Evolutionary conservation across 2,888 invertebrate genomes (phyloP).

Genomic region (Parnassius orleans): DNA sequence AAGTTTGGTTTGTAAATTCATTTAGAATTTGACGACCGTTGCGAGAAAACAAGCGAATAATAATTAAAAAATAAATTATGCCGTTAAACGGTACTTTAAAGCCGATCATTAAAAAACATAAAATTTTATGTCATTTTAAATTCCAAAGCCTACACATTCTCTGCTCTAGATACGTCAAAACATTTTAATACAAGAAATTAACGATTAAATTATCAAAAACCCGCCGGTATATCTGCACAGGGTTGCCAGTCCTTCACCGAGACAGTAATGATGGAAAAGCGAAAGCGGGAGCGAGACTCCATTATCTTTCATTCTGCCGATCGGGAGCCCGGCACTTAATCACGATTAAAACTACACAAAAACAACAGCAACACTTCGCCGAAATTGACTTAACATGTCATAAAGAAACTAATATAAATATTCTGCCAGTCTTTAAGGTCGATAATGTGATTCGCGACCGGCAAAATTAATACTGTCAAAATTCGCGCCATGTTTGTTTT

Average conservation of each 20-base stretch:
- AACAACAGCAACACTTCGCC: slow-evolving; percentile 37
- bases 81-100: slow-evolving; percentile 13
- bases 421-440: slow-evolving; percentile 29
- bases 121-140: slow-evolving; percentile 20
- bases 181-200: slow-evolving; percentile 16
- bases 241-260: slow-evolving; percentile 41
- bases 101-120: slow-evolving; percentile 10
- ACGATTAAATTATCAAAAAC: slow-evolving; percentile 28
- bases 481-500: slow-evolving; percentile 66
- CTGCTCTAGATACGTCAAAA: slow-evolving; percentile 27
- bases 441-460: slow-evolving; percentile 32
- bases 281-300: slow-evolving; percentile 60
- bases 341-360: slow-evolving; percentile 56
- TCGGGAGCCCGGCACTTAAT: slow-evolving; percentile 64
- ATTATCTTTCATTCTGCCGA: slow-evolving; percentile 60
- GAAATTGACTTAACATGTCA: slow-evolving; percentile 34
- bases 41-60: background rate
- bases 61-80: slow-evolving; percentile 13
- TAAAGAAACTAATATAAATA: slow-evolving; percentile 26
- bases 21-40: background rate
- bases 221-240: slow-evolving; percentile 30
- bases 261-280: slow-evolving; percentile 66
- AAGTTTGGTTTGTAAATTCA: too few relatives aligned
- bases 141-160: slow-evolving; percentile 15
- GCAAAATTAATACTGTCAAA: slow-evolving; percentile 44